Percentiles rank a stretch among this genome's conserved stretches.
Conservation (phyloP, 2,797 vertebrate species). For the Molothrus aeneus region DNA sequence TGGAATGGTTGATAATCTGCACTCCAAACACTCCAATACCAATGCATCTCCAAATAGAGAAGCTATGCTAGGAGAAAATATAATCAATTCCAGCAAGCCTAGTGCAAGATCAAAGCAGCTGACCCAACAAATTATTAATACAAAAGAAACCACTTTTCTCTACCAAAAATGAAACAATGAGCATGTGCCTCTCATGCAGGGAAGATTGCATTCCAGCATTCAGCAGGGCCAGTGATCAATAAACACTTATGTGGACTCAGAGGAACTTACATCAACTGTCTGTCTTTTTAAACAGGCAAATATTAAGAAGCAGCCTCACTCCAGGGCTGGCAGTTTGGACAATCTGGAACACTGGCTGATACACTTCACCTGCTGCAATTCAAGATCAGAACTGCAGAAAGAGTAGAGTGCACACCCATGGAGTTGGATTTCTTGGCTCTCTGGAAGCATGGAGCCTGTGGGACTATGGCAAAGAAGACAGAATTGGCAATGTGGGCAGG, state of each 20-base stretch:
- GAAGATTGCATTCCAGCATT: not conserved
- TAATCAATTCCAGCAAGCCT: not conserved
- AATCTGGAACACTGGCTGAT: not conserved
- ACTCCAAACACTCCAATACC: not conserved
- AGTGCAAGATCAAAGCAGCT: constrained; percentile 17
- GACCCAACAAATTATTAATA: constrained; percentile 24
- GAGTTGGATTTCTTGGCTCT: not conserved
- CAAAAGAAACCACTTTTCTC: constrained; percentile 4
- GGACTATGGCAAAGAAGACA: not conserved
- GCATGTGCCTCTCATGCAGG: not conserved
- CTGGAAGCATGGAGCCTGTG: not conserved
- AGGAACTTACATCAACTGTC: not conserved
- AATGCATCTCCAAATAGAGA: not conserved
- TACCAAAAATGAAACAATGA: constrained; percentile 3
- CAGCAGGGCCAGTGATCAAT: constrained; percentile 5
- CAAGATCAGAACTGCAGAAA: not conserved
- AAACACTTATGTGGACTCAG: not conserved
- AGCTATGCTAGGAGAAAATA: not conserved
- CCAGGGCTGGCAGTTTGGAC: not conserved
- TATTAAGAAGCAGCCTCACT: not conserved
- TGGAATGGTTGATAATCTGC: not conserved
- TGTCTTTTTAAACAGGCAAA: not conserved
- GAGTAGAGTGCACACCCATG: not conserved
- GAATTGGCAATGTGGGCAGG: not conserved
- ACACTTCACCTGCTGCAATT: not conserved